A percentile compares a stretch with the other conserved stretches of the same genome.
Conservation (phyloP, 2,113 vertebrate species). For the Lathamus discolor region DNA sequence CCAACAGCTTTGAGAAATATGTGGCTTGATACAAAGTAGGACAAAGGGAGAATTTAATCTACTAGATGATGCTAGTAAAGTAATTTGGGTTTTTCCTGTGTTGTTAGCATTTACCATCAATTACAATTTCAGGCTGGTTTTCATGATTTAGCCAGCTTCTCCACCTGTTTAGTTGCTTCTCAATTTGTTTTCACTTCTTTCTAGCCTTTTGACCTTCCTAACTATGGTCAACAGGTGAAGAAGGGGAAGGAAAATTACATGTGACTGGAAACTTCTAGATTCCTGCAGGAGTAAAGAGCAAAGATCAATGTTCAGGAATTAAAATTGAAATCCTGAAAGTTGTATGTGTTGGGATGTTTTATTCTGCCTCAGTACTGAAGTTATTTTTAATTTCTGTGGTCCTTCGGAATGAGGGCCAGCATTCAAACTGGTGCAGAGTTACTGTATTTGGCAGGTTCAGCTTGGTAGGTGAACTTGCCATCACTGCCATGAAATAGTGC, state of each 20-base stretch:
- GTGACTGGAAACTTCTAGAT: background rate
- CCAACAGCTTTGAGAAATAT: background rate
- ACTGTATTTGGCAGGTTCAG: background rate
- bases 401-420: background rate
- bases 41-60: background rate
- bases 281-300: background rate
- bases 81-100: background rate
- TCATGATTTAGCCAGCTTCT: background rate
- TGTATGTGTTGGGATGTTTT: background rate
- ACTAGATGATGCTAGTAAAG: background rate
- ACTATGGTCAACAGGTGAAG: rapidly evolving
- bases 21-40: background rate
- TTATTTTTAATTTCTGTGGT: background rate
- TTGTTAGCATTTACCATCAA: background rate
- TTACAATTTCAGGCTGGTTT: background rate
- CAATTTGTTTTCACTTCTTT: background rate
- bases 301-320: background rate
- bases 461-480: background rate
- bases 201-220: background rate
- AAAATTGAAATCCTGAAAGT: background rate
- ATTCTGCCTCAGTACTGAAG: background rate
- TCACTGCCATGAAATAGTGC: background rate
- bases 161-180: background rate
- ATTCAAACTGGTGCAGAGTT: background rate
- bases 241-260: background rate